Percentiles rank a stretch among this genome's conserved stretches.
Conservation (phyloP, 2,797 vertebrate genomes). For the Sebastes oblongus region DNA sequence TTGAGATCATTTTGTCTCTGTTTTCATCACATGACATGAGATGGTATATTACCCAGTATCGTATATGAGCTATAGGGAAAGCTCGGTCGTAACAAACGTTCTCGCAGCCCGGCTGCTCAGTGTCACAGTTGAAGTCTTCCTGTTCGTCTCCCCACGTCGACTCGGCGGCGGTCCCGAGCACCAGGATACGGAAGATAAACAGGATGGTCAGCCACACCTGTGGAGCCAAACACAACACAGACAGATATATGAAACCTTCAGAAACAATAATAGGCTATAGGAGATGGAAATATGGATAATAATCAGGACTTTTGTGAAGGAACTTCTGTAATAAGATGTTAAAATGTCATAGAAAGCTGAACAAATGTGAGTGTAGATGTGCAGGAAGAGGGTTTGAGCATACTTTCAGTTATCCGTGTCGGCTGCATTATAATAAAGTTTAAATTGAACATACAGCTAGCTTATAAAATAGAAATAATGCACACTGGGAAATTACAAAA, state of each 20-base stretch:
- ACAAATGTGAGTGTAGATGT: background rate
- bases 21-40: no score
- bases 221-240: background rate
- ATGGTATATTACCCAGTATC: conserved; percentile 76
- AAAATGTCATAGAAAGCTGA: background rate
- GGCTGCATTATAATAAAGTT: background rate
- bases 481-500: background rate
- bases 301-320: background rate
- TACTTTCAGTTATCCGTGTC: background rate
- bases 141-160: conserved; percentile 98
- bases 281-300: background rate
- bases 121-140: conserved; percentile 95
- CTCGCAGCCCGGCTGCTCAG: conserved; percentile 92
- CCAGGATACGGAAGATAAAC: conserved; percentile 97
- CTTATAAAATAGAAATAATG: background rate
- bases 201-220: conserved; percentile 95
- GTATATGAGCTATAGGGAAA: conserved; percentile 96
- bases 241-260: background rate
- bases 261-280: background rate
- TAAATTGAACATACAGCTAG: background rate
- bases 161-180: conserved; percentile 94
- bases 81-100: conserved; percentile 97
- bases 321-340: background rate
- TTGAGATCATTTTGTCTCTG: background rate
- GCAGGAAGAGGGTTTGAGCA: background rate